Base-by-base conservation (phyloP, 23 tunicate genomes). In the Trididemnum clinides region DNA sequence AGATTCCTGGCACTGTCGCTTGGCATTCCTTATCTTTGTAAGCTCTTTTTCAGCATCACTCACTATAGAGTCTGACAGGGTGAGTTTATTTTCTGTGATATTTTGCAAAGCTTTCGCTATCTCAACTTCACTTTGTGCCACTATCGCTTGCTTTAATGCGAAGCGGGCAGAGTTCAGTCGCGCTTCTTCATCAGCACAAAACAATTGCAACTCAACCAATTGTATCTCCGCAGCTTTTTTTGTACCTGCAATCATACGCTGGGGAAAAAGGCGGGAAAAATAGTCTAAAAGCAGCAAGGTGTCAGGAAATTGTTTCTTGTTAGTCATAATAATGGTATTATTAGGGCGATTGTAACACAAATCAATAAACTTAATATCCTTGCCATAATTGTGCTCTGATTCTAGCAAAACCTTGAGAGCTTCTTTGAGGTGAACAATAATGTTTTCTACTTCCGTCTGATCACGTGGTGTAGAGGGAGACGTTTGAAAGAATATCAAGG, bases 151-250 rank as follows among this genome's bases (percentile, higher is more conserved):
- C 28, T 49, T 51, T 33, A 87, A 35, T 66, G 35, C 85, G 33
- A 80, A 87, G 23, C 72, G 50, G 6, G 64, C 81, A 1, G 84
- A 64, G 50, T 87, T 87, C 15, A 12, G 21, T n/a, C 49, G 49
- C 26, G 69, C 64, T 32, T 87, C 81, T 28, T 32, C 33, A 27
- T 87, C 85, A 6, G 78, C 85, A 31, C 66, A 15, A 22, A 39
- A 64, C 36, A 87, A 22, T 34, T 69, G 54, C 12, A 87, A 39
- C 33, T 87, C 91, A 0, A 72, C 91, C 26, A 87, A 50, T 33
- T 63, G 57, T 1, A 87, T 44, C 33, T 69, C 86, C n/a, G 91
- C 91, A 1, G 51, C 59, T 36, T 80, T 80, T 33, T 71, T 80
- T 1, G 34, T 20, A 6, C 51, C 63, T 25, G 26, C 30, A 28